A percentile compares a stretch with the other conserved stretches of the same genome.
These are phyloP conservation scores for Heliconius hewitsoni DNA, from an alignment of 1,140 invertebrate genomes.

Conservation along the genomic window DNA sequence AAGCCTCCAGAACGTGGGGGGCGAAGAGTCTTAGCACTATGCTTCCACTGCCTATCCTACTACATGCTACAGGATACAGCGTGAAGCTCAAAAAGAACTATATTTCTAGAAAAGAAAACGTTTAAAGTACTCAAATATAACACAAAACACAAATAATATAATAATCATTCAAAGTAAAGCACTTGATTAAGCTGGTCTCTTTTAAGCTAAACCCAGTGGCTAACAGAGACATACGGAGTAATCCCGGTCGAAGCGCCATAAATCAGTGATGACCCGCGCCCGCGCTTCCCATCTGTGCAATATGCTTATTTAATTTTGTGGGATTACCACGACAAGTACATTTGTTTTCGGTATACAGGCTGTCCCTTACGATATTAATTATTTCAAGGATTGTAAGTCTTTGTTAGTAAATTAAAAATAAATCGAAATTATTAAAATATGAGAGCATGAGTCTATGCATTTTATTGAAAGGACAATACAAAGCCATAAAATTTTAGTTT, in stretches of 20 bases:
- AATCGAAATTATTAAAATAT: no score
- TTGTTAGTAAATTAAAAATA: no score
- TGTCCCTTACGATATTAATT: neutral
- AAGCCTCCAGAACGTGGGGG: no score
- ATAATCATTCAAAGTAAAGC: neutral
- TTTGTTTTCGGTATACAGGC: constrained; percentile 12
- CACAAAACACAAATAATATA: neutral
- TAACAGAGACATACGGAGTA: constrained; percentile 31
- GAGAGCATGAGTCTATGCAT: no score
- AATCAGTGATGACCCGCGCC: constrained; percentile 45
- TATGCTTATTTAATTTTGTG: constrained; percentile 51
- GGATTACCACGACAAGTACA: constrained; percentile 35
- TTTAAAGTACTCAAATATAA: neutral
- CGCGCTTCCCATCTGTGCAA: constrained; percentile 35
- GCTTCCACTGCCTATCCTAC: no score
- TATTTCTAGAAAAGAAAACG: no score
- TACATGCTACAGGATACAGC: no score
- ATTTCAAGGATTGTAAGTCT: neutral
- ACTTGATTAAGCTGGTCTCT: constrained; percentile 15
- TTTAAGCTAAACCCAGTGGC: neutral
- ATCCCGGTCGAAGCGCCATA: constrained; percentile 45
- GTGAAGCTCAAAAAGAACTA: no score
- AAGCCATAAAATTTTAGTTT: no score
- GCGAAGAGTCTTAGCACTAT: no score
- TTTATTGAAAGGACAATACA: no score